These are phyloP conservation scores for Leptinotarsa undecemlineata DNA, from an alignment of 1,140 invertebrate species.

Conservation along the genomic window DNA sequence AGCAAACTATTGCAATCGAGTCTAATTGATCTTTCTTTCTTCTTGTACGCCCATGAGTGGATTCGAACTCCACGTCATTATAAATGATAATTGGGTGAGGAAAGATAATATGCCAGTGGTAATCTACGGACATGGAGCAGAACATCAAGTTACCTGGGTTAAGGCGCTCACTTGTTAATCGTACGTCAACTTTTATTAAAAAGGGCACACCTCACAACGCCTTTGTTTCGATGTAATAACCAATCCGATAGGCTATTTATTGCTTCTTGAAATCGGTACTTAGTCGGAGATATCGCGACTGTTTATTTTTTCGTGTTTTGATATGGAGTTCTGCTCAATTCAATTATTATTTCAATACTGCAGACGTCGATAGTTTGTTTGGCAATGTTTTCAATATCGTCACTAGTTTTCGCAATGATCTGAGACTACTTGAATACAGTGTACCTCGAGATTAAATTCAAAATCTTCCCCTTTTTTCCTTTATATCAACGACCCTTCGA, in stretches of 20 bases:
- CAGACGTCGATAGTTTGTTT: no score
- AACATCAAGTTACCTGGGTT: constrained; percentile 29
- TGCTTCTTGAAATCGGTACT: constrained; percentile 15
- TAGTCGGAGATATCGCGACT: background rate
- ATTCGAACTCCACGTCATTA: constrained; percentile 20
- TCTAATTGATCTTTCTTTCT: background rate
- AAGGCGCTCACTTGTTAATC: constrained; percentile 40
- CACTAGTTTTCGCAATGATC: no score
- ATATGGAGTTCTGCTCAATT: no score
- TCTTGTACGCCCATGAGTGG: background rate
- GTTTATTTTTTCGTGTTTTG: no score
- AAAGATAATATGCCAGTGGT: constrained; percentile 23
- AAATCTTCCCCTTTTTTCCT: no score
- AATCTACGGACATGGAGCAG: constrained; percentile 31
- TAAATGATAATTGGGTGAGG: constrained; percentile 37
- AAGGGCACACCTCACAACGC: constrained; percentile 40
- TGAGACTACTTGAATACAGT: no score
- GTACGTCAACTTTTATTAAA: constrained; percentile 49
- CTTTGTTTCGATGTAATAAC: constrained; percentile 19
- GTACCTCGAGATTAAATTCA: no score
- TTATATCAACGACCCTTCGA: no score
- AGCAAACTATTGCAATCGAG: background rate
- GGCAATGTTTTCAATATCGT: no score
- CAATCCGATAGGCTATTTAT: constrained; percentile 13
- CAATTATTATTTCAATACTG: no score